These are phyloP conservation scores for Pteronura brasiliensis DNA, from an alignment of 2,113 vertebrate genomes.

Conservation along the genomic window DNA sequence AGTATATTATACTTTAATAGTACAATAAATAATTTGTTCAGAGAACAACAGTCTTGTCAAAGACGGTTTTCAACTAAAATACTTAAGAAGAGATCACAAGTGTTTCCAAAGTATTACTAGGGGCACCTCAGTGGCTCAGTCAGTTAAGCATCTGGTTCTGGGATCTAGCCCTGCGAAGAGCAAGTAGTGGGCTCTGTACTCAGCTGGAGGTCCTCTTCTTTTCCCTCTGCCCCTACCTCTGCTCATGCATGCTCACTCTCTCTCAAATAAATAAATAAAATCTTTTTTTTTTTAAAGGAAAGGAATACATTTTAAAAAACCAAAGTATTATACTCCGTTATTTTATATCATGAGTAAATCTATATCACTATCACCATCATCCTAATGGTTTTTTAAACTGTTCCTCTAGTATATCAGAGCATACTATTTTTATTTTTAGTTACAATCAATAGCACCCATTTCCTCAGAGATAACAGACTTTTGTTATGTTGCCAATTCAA, in stretches of 20 bases:
- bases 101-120: neutral
- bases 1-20: conserved; percentile 7
- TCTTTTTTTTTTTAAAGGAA: neutral
- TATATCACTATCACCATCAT: neutral
- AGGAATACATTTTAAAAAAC: too few relatives aligned
- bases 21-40: neutral
- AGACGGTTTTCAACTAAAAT: neutral
- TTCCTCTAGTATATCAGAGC: neutral
- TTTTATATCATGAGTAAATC: conserved; percentile 19
- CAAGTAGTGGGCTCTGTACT: neutral
- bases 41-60: neutral
- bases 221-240: too few relatives aligned
- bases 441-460: conserved; percentile 28
- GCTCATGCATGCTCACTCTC: too few relatives aligned
- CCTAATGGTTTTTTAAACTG: neutral
- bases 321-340: neutral
- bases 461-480: neutral
- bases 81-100: neutral
- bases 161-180: neutral
- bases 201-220: too few relatives aligned
- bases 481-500: conserved; percentile 11
- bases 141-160: neutral
- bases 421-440: neutral
- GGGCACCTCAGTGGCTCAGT: neutral
- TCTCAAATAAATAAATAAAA: too few relatives aligned